These are phyloP conservation scores for Synanthedon formicaeformis DNA, from an alignment of 2,888 invertebrate species.

Conservation along the genomic window DNA sequence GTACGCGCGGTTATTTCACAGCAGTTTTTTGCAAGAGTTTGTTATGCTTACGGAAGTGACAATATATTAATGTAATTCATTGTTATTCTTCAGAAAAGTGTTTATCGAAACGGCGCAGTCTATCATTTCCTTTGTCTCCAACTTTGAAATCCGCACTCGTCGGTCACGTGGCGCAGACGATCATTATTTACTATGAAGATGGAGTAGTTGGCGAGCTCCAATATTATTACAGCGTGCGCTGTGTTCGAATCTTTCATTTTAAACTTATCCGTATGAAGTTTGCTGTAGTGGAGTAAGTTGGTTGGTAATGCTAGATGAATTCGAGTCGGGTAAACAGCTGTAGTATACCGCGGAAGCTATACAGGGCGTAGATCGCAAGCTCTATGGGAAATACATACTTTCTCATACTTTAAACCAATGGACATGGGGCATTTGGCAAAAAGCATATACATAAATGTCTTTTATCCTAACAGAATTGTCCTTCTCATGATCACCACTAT, in stretches of 20 bases:
- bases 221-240: slow-evolving; percentile 25
- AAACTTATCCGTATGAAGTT: slow-evolving; percentile 38
- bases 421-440: too few species aligned
- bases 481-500: too few species aligned
- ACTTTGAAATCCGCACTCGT: background rate
- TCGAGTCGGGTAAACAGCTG: slow-evolving; percentile 16
- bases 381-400: too few species aligned
- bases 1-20: too few species aligned
- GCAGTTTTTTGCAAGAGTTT: too few species aligned
- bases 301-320: slow-evolving; percentile 17
- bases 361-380: too few species aligned
- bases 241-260: slow-evolving; percentile 46
- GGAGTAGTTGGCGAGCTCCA: slow-evolving; percentile 15
- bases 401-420: too few species aligned
- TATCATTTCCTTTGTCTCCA: background rate
- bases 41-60: too few species aligned
- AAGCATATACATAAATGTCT: too few species aligned
- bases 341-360: too few species aligned
- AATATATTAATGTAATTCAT: too few species aligned
- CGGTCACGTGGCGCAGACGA: background rate
- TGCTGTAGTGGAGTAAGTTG: slow-evolving; percentile 10
- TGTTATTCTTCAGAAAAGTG: background rate
- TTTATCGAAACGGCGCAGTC: background rate
- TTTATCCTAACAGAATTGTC: too few species aligned
- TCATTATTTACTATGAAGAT: background rate